Conservation (phyloP, 2,113 vertebrate species). For the Salminus brasiliensis region DNA sequence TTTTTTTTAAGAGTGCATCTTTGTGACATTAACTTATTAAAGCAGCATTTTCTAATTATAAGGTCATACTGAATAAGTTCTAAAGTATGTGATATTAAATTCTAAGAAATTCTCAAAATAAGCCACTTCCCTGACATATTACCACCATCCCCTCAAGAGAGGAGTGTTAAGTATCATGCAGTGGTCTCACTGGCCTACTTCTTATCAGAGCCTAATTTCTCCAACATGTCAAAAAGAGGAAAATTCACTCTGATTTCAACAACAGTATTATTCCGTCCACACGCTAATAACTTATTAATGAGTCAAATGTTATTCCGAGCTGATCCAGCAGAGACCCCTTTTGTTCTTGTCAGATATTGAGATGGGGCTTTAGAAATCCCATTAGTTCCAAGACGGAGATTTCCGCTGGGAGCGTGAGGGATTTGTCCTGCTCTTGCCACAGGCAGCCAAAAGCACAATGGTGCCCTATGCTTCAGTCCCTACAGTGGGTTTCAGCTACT, state of each 20-base stretch:
- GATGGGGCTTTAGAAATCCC: slow-evolving; percentile 58
- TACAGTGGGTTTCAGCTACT: slow-evolving; percentile 5
- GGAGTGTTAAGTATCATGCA: slow-evolving; percentile 5
- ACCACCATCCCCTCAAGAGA: neutral
- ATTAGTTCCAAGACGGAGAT: slow-evolving; percentile 53
- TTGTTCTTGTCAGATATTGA: slow-evolving; percentile 58
- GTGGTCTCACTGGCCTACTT: slow-evolving; percentile 23
- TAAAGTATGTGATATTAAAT: neutral
- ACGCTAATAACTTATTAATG: slow-evolving; percentile 59
- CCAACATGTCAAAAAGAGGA: slow-evolving; percentile 32
- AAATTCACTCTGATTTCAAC: slow-evolving; percentile 47
- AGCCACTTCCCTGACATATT: neutral
- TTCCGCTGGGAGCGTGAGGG: slow-evolving; percentile 39
- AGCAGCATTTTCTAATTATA: neutral
- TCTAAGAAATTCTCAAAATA: neutral
- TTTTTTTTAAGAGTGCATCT: too few species aligned
- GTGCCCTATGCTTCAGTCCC: slow-evolving; percentile 14
- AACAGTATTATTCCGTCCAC: slow-evolving; percentile 47
- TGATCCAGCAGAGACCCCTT: slow-evolving; percentile 39
- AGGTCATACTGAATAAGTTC: neutral
- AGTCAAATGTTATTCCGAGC: slow-evolving; percentile 37
- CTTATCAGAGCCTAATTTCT: slow-evolving; percentile 18
- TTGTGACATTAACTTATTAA: neutral
- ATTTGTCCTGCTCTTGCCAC: slow-evolving; percentile 49
- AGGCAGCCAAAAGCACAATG: slow-evolving; percentile 34